Base-by-base conservation (phyloP, 2,797 vertebrate species). In the Parauchenoglanis punctatus region DNA sequence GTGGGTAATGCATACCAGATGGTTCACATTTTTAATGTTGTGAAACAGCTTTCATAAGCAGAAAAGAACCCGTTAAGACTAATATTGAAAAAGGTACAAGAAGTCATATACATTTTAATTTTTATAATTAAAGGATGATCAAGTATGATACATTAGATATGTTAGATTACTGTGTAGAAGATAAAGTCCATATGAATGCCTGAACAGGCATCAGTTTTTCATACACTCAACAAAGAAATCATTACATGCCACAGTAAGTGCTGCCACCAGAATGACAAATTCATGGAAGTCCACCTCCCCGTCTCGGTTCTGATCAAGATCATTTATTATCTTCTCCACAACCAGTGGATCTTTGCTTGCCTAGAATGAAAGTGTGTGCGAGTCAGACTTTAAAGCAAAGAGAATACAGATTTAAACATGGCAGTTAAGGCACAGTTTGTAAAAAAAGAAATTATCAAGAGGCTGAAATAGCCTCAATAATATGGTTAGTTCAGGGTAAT, bases 201-300 rank as follows among this genome's bases (percentile, higher is more conserved):
- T 86, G 17, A 15, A n/a, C 20, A 58, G 20, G 31, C 13, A 18
- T 88, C 80, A 93, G 31, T 90, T 87, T 54, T 91, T 91, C 88
- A 92, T 75, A 78, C 4, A 49, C 90, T 97, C 96, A 87, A 95
- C 93, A 91, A 99, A 98, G 94, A 98, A 98, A 0, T 95, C 95
- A 89, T 98, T 98, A 91, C 97, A 97, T 87, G 97, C 96, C 88
- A 99, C 95, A 0, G 97, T 98, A 89, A 99, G 94, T 0, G 95
- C 94, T 0, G 96, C 96, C 46, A 99, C 96, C 91, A 99, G 92
- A 46, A 96, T 90, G 20, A 99, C 96, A 23, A 96, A 99, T 92
- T 99, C 98, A 91, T 97, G 95, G 93, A 99, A 99, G 91, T 99
- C 97, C 89, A 99, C 96, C 70, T 99, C 93, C 0, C 97, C 97